A percentile compares a stretch with the other conserved stretches of the same genome.
phyloP scores from a whole-genome alignment of 1,140 invertebrate genomes.

The Protaetia brevitarsis region DNA sequence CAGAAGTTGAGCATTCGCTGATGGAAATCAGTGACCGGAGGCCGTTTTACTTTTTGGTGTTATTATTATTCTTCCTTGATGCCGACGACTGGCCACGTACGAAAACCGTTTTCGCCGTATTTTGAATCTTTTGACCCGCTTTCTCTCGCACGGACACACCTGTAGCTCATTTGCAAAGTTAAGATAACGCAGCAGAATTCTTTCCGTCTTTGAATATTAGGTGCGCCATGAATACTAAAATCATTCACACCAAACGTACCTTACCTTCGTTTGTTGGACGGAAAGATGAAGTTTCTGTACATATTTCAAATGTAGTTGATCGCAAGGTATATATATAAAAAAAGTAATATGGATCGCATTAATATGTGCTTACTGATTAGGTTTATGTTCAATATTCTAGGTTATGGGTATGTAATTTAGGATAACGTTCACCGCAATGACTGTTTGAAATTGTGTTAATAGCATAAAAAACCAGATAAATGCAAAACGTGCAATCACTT shows the following conservation, averaged over 20 bases:
- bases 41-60: neutral
- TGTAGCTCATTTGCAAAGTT: slow-evolving; percentile 11
- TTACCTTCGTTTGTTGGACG: too few species aligned
- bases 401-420: too few species aligned
- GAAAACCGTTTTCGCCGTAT: slow-evolving; percentile 7
- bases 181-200: slow-evolving; percentile 2
- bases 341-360: neutral
- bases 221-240: neutral
- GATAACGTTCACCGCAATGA: too few species aligned
- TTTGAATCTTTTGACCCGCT: slow-evolving; percentile 8
- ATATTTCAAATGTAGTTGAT: too few species aligned
- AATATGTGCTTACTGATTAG: too few species aligned
- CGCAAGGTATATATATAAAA: neutral
- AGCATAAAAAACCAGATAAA: too few species aligned
- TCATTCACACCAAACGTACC: too few species aligned
- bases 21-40: neutral
- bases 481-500: too few species aligned
- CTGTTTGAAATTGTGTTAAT: too few species aligned
- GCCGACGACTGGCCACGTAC: neutral
- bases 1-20: neutral
- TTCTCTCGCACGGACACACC: neutral
- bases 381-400: too few species aligned
- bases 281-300: too few species aligned
- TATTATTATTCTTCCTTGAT: neutral
- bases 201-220: neutral